Evolutionary conservation across 2,888 invertebrate genomes (phyloP).

Genomic region (Eucera pruinosa): DNA sequence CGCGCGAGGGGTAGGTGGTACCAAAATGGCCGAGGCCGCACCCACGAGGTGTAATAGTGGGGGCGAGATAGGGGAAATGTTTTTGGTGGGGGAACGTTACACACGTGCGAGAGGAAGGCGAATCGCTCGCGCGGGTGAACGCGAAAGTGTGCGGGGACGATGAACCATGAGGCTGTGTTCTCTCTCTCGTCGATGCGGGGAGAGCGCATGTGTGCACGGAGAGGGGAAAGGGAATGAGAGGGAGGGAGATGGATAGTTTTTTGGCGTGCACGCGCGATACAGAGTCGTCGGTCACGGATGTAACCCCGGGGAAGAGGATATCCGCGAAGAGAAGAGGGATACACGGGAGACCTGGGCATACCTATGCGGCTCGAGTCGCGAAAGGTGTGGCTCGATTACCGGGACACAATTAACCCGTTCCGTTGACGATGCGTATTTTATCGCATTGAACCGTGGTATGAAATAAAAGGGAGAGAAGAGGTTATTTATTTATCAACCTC

Average conservation of each 20-base stretch:
- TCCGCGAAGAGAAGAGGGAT: not conserved
- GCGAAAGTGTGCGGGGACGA: conserved; percentile 35
- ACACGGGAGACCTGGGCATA: conserved; percentile 63
- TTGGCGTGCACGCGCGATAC: conserved; percentile 44
- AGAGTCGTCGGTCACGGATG: conserved; percentile 59
- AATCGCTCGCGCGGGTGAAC: conserved; percentile 35
- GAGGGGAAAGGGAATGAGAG: not conserved
- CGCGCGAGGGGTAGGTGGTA: conserved; percentile 80
- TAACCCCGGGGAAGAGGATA: conserved; percentile 64
- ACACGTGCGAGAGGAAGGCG: conserved; percentile 39
- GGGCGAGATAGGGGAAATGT: conserved; percentile 76
- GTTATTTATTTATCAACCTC: no score
- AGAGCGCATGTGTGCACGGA: not conserved
- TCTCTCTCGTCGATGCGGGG: no score
- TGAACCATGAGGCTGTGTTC: conserved; percentile 50
- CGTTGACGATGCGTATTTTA: conserved; percentile 45
- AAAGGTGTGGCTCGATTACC: conserved; percentile 70
- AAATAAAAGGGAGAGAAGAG: conserved; percentile 66
- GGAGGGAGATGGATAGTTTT: no score
- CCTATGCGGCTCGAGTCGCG: conserved; percentile 69
- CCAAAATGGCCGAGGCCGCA: conserved; percentile 82
- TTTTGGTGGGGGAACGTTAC: conserved; percentile 69
- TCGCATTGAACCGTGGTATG: conserved; percentile 51
- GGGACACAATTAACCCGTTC: conserved; percentile 12
- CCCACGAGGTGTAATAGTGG: conserved; percentile 74